Conservation (phyloP, 2,888 invertebrate species). For the Incurvaria masculella region DNA sequence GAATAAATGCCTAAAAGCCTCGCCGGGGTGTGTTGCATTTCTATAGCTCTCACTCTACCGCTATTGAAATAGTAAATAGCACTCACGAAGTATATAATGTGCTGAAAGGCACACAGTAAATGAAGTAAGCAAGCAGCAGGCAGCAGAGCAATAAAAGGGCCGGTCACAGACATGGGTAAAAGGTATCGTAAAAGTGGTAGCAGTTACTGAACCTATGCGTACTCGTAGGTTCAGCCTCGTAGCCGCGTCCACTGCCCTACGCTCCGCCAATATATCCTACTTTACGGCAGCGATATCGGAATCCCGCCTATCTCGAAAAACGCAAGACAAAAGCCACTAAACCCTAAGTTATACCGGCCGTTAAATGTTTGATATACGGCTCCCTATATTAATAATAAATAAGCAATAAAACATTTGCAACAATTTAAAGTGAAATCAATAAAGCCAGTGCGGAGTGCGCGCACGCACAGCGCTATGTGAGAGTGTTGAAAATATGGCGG, state of each 20-base stretch:
- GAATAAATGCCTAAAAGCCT: too few species aligned
- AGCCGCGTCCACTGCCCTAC: not conserved
- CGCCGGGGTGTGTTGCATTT: too few species aligned
- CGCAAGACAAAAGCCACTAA: not conserved
- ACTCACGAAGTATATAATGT: too few species aligned
- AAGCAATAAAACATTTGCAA: conserved; percentile 51
- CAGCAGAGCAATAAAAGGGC: not conserved
- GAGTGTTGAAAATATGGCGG: too few species aligned
- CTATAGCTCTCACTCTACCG: too few species aligned
- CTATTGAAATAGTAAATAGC: too few species aligned
- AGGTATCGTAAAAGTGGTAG: not conserved
- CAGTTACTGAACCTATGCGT: not conserved
- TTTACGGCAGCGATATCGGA: not conserved
- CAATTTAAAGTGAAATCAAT: conserved; percentile 49
- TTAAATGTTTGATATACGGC: conserved; percentile 39
- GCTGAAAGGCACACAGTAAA: too few species aligned
- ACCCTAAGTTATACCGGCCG: not conserved
- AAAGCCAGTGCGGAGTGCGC: conserved; percentile 21
- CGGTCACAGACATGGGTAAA: not conserved
- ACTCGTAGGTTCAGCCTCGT: not conserved
- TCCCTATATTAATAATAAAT: conserved; percentile 33
- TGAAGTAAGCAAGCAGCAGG: too few species aligned
- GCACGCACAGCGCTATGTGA: not conserved
- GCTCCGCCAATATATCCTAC: not conserved
- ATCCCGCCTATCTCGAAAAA: not conserved